These are phyloP conservation scores for Lindbergichthys nudifrons DNA, from an alignment of 2,797 vertebrate genomes.

Conservation along the genomic window DNA sequence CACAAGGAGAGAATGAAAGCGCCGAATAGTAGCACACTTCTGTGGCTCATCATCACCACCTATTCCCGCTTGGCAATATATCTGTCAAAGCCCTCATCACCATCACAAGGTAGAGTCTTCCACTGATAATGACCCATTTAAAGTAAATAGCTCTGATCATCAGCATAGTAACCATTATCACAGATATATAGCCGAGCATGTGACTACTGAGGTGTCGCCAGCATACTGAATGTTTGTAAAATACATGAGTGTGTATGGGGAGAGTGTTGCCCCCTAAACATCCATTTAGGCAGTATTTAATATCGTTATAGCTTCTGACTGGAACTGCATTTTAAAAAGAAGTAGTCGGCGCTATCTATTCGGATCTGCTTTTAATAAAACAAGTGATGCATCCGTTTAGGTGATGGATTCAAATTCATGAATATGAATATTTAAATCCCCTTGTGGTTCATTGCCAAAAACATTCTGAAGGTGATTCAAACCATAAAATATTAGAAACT, in stretches of 20 bases:
- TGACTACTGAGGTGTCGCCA: slow-evolving; percentile 76
- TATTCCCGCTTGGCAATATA: slow-evolving; percentile 78
- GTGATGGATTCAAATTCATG: slow-evolving; percentile 35
- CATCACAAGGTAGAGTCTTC: slow-evolving; percentile 80
- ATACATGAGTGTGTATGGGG: slow-evolving; percentile 28
- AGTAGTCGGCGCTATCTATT: slow-evolving; percentile 16
- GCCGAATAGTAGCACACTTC: slow-evolving; percentile 66
- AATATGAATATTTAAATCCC: slow-evolving; percentile 29
- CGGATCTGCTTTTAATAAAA: slow-evolving; percentile 35
- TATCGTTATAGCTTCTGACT: slow-evolving; percentile 45
- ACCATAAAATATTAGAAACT: slow-evolving; percentile 25
- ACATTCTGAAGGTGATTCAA: slow-evolving; percentile 24
- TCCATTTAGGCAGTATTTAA: slow-evolving; percentile 57
- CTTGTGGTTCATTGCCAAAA: slow-evolving; percentile 30
- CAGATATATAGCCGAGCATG: slow-evolving; percentile 73
- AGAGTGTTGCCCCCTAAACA: slow-evolving; percentile 50
- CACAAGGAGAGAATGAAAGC: slow-evolving; percentile 71
- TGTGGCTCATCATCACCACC: slow-evolving; percentile 75
- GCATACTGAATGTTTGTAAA: slow-evolving; percentile 77
- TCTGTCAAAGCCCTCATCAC: slow-evolving; percentile 84
- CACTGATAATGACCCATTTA: slow-evolving; percentile 84
- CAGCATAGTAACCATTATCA: slow-evolving; percentile 80
- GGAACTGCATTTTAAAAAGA: slow-evolving; percentile 41
- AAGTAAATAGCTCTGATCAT: slow-evolving; percentile 84
- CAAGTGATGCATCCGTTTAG: slow-evolving; percentile 42